A percentile compares a stretch with the other conserved stretches of the same genome.
These are phyloP conservation scores for Bufo bufo DNA, from an alignment of 2,113 vertebrate genomes.

Conservation along the genomic window DNA sequence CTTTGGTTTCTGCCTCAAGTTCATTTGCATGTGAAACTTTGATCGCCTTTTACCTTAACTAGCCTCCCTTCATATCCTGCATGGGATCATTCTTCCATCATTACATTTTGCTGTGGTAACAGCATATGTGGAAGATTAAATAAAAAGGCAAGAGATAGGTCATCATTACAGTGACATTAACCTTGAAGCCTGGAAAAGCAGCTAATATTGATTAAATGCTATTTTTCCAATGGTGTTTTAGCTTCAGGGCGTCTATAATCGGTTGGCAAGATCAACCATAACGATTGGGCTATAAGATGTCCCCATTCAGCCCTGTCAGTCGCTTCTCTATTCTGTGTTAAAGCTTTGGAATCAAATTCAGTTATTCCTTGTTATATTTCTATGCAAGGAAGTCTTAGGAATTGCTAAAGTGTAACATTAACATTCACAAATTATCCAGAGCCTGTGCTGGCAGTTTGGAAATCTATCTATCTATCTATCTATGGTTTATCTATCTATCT, in stretches of 20 bases:
- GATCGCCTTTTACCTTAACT: too few species aligned
- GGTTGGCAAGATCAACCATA: slow-evolving; percentile 29
- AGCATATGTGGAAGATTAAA: slow-evolving; percentile 29
- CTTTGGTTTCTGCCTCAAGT: too few species aligned
- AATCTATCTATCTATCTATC: too few species aligned
- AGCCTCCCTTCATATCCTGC: too few species aligned
- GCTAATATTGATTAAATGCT: slow-evolving; percentile 58
- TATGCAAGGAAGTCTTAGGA: neutral
- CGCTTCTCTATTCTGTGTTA: neutral
- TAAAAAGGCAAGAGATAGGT: slow-evolving; percentile 44
- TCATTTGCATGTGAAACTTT: too few species aligned
- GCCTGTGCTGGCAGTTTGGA: neutral
- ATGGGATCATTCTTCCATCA: neutral
- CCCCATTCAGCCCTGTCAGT: slow-evolving; percentile 9
- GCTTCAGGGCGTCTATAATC: slow-evolving; percentile 53
- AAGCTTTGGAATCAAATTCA: neutral
- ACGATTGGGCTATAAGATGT: slow-evolving; percentile 35
- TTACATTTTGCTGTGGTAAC: neutral
- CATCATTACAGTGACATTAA: slow-evolving; percentile 54
- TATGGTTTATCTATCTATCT: too few species aligned
- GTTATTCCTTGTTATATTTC: neutral
- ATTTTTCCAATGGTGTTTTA: slow-evolving; percentile 54
- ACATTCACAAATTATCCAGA: neutral
- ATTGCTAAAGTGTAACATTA: neutral
- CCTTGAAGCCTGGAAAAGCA: slow-evolving; percentile 56